phyloP scores from a whole-genome alignment of 2,113 vertebrate genomes.

The Xenopus borealis region DNA sequence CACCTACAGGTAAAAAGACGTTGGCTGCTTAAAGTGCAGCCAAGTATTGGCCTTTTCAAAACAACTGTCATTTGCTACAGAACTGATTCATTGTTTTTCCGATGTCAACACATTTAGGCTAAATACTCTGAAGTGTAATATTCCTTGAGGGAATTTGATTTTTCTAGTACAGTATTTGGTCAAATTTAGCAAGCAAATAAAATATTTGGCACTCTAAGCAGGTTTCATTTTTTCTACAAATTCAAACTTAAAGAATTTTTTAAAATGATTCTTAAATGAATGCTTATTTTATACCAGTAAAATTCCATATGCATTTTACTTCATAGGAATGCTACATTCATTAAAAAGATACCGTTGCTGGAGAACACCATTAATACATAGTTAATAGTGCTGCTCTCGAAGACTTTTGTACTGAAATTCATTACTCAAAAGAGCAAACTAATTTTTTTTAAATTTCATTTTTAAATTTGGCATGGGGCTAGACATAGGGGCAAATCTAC shows the following conservation, averaged over 20 bases:
- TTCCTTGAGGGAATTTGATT: slow-evolving; percentile 19
- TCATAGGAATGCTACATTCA: too few species aligned
- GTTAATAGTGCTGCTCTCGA: too few species aligned
- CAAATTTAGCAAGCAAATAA: slow-evolving; percentile 14
- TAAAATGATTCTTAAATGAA: not conserved
- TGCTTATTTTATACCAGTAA: too few species aligned
- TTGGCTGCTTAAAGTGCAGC: slow-evolving; percentile 16
- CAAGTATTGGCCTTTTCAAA: slow-evolving; percentile 20
- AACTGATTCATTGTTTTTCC: slow-evolving; percentile 12
- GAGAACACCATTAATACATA: too few species aligned
- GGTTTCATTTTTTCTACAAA: not conserved
- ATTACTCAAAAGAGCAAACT: too few species aligned
- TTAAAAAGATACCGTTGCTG: too few species aligned
- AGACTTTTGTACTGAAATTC: too few species aligned
- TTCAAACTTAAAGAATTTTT: not conserved
- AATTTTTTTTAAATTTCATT: too few species aligned
- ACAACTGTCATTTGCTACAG: slow-evolving; percentile 23
- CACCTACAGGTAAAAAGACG: slow-evolving; percentile 32
- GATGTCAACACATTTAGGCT: slow-evolving; percentile 16
- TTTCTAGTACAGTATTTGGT: slow-evolving; percentile 21
- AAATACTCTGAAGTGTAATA: slow-evolving; percentile 17
- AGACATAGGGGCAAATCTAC: too few species aligned
- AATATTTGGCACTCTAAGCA: slow-evolving; percentile 17
- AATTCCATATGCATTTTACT: too few species aligned
- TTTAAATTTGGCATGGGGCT: too few species aligned